Evolutionary conservation across 2,888 invertebrate species (phyloP).

Genomic region (Hyposoter dolosus): DNA sequence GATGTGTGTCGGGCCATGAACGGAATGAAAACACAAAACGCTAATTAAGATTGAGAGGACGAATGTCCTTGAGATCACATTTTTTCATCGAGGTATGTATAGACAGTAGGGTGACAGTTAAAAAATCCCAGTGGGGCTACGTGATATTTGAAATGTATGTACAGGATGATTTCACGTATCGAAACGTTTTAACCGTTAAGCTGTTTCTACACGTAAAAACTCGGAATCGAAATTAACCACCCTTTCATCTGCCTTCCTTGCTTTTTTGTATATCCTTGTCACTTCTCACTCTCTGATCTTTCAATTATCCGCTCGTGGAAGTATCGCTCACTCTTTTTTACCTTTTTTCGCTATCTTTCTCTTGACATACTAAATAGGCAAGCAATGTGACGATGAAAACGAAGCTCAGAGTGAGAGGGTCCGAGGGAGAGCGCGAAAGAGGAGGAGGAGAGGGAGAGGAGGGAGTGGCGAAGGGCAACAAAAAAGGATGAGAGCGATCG

Average conservation of each 20-base stretch:
- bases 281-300: slow-evolving; percentile 44
- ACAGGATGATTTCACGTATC: background rate
- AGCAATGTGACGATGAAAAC: slow-evolving; percentile 34
- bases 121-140: background rate
- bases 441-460: slow-evolving; percentile 25
- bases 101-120: background rate
- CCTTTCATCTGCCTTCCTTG: background rate
- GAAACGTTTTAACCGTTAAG: slow-evolving; percentile 30
- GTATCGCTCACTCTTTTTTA: slow-evolving; percentile 60
- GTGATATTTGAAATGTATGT: background rate
- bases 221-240: slow-evolving; percentile 26
- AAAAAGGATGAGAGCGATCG: slow-evolving; percentile 61
- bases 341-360: background rate
- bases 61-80: background rate
- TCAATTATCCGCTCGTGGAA: slow-evolving; percentile 68
- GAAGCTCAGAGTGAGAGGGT: slow-evolving; percentile 12
- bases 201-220: slow-evolving; percentile 30
- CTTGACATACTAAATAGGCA: slow-evolving; percentile 36
- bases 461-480: slow-evolving; percentile 35
- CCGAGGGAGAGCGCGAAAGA: slow-evolving; percentile 11
- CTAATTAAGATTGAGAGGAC: slow-evolving; percentile 2
- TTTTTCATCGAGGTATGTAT: background rate
- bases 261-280: background rate
- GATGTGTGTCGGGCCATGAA: background rate
- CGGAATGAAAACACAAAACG: background rate